Percentiles rank a stretch among this genome's conserved stretches.
Conservation (phyloP, 2,113 vertebrate species). For the Gopherus flavomarginatus region DNA sequence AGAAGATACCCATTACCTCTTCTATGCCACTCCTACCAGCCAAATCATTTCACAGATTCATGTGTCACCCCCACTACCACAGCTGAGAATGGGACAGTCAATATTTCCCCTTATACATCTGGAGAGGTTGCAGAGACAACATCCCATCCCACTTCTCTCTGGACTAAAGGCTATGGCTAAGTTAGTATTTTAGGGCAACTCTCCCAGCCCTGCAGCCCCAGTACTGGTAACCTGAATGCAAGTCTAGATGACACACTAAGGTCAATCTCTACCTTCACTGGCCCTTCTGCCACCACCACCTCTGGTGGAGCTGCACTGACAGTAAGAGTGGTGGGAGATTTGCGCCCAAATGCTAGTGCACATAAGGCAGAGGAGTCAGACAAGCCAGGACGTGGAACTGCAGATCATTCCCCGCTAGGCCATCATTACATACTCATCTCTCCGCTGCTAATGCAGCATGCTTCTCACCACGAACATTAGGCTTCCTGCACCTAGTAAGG, state of each 20-base stretch:
- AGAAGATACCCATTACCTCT: accelerated
- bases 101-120: accelerated
- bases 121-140: neutral
- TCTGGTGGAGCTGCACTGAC: accelerated
- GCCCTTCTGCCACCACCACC: neutral
- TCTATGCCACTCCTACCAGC: neutral
- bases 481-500: accelerated
- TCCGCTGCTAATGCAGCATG: accelerated
- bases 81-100: accelerated
- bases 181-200: accelerated
- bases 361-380: neutral
- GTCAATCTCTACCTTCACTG: accelerated
- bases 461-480: accelerated
- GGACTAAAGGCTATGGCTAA: neutral
- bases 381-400: accelerated
- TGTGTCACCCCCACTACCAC: neutral
- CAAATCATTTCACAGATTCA: neutral
- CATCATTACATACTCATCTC: accelerated
- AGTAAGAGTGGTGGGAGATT: neutral
- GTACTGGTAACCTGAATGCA: neutral
- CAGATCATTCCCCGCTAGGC: neutral
- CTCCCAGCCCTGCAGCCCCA: neutral
- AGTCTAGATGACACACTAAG: neutral
- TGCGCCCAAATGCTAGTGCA: neutral
- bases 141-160: neutral